Conservation (phyloP, 1,140 invertebrate genomes). For the Maniola jurtina region DNA sequence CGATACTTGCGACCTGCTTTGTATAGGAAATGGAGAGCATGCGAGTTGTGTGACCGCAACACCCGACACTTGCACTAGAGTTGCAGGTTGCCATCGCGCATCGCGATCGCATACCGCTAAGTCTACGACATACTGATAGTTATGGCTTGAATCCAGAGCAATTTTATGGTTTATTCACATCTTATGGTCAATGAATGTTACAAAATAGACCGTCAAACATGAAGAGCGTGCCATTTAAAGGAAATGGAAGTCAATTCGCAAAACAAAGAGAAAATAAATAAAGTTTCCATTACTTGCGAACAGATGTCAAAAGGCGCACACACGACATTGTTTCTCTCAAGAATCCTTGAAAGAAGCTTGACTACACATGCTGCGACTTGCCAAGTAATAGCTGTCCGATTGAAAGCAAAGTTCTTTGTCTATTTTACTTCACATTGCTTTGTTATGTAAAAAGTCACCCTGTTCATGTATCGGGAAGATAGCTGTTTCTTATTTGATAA, state of each 20-base stretch:
- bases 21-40: no score
- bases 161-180: no score
- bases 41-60: no score
- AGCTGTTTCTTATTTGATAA: neutral
- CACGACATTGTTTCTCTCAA: slow-evolving; percentile 34
- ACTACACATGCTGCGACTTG: slow-evolving; percentile 31
- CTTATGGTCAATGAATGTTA: neutral
- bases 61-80: no score
- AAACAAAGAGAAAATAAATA: slow-evolving; percentile 24
- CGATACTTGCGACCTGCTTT: no score
- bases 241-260: slow-evolving; percentile 7
- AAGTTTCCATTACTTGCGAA: slow-evolving; percentile 32
- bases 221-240: neutral
- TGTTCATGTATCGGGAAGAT: neutral
- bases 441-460: slow-evolving; percentile 14
- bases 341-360: slow-evolving; percentile 32
- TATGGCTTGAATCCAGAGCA: no score
- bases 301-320: slow-evolving; percentile 39
- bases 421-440: slow-evolving; percentile 17
- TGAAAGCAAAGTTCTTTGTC: slow-evolving; percentile 32
- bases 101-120: no score
- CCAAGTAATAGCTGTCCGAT: slow-evolving; percentile 36
- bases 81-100: no score
- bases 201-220: neutral
- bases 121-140: no score